Evolutionary conservation across 2,797 vertebrate species (phyloP), one percentile per base, ranked within the genome.

Genomic region (Muraenolepis orangiensis): DNA sequence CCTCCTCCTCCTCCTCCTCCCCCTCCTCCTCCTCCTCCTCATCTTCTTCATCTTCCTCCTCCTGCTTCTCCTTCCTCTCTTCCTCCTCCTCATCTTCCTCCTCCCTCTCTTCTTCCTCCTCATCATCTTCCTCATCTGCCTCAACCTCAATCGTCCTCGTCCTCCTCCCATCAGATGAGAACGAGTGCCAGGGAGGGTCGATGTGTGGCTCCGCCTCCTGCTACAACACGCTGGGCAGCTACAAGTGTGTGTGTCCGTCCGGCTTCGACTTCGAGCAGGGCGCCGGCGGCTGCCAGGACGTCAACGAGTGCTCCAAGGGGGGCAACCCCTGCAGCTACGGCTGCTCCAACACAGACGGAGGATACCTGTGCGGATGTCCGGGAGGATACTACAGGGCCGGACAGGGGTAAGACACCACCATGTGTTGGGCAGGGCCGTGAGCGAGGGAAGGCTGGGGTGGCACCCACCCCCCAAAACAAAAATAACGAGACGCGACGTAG

Each of bases 341-440:
- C 73, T 96, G 95, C 79, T 93, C 94, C 85, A 96, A 95, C 90
- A 96, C 94, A 0, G 93, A 94, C 0, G 95, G 95, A 0, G 94
- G 95, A 0, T 96, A 96, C 70, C 87, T 95, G 72, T 96, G 95
- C 0, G 94, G 94, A 72, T 96, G 95, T 46, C 95, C 94, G 0
- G 93, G 87, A 0, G 97, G 97, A 2, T 98, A 96, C 90, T 98
- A 94, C 91, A 85, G 95, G 81, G 96, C 95, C 0, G 96, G 96
- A 20, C 97, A 97, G 85, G 96, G 96, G 96, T 98, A 80, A 96
- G 95, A 7, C 18, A 69, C 13, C 8, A 31, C 0, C 0, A 6
- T 30, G 0, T 16, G 14, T 30, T 5, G 6, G 10, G 7, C 6
- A 23, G n/a, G n/a, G n/a, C 2, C 16, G 40, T 2, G 14, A 14